Percentiles rank a stretch among this genome's conserved stretches.
Conservation (phyloP, 2,113 vertebrate genomes). For the Nycticryphes semicollaris region DNA sequence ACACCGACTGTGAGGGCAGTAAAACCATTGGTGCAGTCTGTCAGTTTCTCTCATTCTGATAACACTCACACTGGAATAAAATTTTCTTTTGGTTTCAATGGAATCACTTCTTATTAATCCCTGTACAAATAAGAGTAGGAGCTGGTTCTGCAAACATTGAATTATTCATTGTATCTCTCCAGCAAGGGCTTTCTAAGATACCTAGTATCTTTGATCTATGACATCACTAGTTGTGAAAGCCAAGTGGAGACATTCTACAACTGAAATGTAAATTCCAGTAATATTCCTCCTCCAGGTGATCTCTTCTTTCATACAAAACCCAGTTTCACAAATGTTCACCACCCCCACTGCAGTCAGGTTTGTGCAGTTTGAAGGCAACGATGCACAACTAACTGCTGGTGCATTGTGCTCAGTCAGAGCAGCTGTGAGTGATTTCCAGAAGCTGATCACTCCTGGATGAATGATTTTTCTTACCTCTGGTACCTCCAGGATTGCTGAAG, state of each 20-base stretch:
- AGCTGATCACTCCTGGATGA: slow-evolving; percentile 61
- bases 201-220: slow-evolving; percentile 21
- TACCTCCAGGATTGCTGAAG: background rate
- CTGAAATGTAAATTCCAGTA: slow-evolving; percentile 29
- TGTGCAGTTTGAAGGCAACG: slow-evolving; percentile 47
- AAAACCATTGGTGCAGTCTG: background rate
- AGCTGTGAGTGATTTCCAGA: slow-evolving; percentile 64
- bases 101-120: background rate
- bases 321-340: background rate
- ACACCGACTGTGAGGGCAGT: background rate
- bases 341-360: background rate
- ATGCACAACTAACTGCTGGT: slow-evolving; percentile 55
- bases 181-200: background rate
- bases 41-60: background rate
- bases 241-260: slow-evolving; percentile 42
- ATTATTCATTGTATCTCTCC: background rate
- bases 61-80: background rate
- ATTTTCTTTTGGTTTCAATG: background rate
- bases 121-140: background rate
- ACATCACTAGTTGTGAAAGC: slow-evolving; percentile 40
- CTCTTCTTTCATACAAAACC: slow-evolving; percentile 18
- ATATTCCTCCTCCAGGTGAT: slow-evolving; percentile 47
- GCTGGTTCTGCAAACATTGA: background rate
- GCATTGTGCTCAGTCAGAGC: slow-evolving; percentile 56
- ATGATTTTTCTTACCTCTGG: slow-evolving; percentile 25